Base-by-base conservation (phyloP, 2,113 vertebrate genomes). In the Diadophis punctatus region DNA sequence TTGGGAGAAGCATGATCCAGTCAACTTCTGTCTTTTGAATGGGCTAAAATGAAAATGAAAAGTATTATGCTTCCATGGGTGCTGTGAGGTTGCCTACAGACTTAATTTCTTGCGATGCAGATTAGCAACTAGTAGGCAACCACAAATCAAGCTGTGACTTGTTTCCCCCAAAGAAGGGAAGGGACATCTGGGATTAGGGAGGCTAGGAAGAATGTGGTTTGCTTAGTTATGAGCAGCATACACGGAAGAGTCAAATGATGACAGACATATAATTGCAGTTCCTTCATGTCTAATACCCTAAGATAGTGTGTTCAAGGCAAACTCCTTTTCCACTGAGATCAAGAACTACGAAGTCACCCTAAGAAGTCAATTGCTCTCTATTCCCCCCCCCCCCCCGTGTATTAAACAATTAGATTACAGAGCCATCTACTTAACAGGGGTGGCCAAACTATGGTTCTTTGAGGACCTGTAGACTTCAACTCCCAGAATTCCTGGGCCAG, bases 281-380 rank as follows among this genome's bases (percentile, higher is more conserved):
- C 92, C 88, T 90, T 90, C 88, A 92, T 92, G 49, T 85, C 46
- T 92, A 92, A 92, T 86, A 90, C 55, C 53, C 53, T 49, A 27
- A 48, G 43, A 92, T 60, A 22, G 43, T 46, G 0, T 11, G 43
- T 51, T 92, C 53, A 63, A 63, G 25, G 74, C 74, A 63, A 86
- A 43, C 88, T 3, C 43, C 46, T n/a, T 22, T 90, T 52, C 20
- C 43, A 8, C 14, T 0, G 20, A 60, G 88, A 86, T 39, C 46
- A 52, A 51, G 92, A 90, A 90, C 53, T 12, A 22, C 74, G 14
- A 60, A 56, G n/a, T 22, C 22, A 30, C 46, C 18, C 53, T 58
- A 92, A 90, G 53, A 30, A 85, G 87, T 58, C 53, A 85, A 89
- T 89, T 89, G 87, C 46, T 92, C 3, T 3, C 88, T 92, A 90